Base-by-base conservation (phyloP, 2,888 invertebrate species). In the Herminia tarsipennalis region DNA sequence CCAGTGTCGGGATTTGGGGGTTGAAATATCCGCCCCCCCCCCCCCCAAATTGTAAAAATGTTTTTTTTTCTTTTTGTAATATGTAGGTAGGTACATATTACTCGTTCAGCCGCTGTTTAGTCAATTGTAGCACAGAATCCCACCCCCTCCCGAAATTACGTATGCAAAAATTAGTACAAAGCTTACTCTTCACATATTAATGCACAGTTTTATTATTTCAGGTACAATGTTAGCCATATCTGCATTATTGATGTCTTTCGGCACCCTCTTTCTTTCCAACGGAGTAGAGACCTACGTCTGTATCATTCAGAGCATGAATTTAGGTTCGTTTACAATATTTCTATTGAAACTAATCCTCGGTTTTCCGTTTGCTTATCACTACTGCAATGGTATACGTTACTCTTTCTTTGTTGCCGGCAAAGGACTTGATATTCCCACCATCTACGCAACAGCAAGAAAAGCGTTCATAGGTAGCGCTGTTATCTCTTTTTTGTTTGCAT, bases 251-350 rank as follows among this genome's bases (percentile, higher is more conserved):
- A 43, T 89, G 1, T 66, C 84, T 0, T 68, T 68, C 0, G 83
- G 81, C 0, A 48, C 84, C 0, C 40, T 89, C 18, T 83, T 86
- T 42, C 61, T 88, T 0, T 57, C 84, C 0, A 82, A 86, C 16
- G 90, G 89, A 0, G 62, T 87, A 0, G 84, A 88, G 10, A 77
- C 84, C 0, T 81, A 79, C 42, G 81, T 86, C 0, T 75, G 76
- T 0, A 74, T 86, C 10, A 83, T 89, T 8, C 88, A 89, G 45
- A 85, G 83, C 34, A 41, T 88, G 6, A 67, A 87, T 30, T 18
- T 89, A 1, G 72, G 78, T 0, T 8, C 52, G 1, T 10, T 66
- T 0, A 16, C 54, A 0, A 56, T 76, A 13, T 54, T 83, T 2
- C 0, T 82, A 0, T 10, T 84, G 1, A 89, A 89, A 58, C n/a